phyloP scores from a whole-genome alignment of 2,797 vertebrate species.

The Danio albolineatus region DNA sequence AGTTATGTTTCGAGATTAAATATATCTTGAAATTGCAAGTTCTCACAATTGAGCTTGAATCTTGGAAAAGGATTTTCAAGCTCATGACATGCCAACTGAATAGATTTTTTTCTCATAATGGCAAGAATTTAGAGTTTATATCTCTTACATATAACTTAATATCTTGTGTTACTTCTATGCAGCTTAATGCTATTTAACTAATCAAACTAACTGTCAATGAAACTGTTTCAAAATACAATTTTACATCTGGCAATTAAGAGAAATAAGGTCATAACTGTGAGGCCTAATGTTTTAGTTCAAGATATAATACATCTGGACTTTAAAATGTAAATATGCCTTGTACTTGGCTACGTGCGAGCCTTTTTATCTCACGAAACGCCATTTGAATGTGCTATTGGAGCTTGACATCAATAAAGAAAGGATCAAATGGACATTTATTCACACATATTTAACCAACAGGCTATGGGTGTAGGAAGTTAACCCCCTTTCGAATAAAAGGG shows the following conservation, averaged over 20 bases:
- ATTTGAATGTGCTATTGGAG: constrained; percentile 5
- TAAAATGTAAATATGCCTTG: neutral
- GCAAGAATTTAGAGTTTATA: too few relatives aligned
- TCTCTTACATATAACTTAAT: too few relatives aligned
- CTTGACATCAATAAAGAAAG: neutral
- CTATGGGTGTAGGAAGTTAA: neutral
- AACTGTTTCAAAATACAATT: neutral
- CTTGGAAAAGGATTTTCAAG: too few relatives aligned
- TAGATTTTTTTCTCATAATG: too few relatives aligned
- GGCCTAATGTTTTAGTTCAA: neutral
- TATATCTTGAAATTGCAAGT: too few relatives aligned
- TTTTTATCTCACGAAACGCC: neutral
- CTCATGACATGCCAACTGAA: too few relatives aligned
- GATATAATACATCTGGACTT: neutral
- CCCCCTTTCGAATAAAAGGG: constrained; percentile 17
- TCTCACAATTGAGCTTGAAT: too few relatives aligned
- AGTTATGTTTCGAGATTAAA: too few relatives aligned
- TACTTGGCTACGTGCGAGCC: neutral
- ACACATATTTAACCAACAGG: neutral
- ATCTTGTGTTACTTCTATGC: too few relatives aligned
- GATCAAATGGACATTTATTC: neutral
- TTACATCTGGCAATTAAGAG: neutral
- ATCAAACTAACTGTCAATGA: neutral
- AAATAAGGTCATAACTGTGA: neutral
- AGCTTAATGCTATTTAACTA: too few relatives aligned